Evolutionary conservation across 2,113 vertebrate genomes (phyloP), one percentile per base, ranked within the genome.

Genomic region (Bolborhynchus lineola): DNA sequence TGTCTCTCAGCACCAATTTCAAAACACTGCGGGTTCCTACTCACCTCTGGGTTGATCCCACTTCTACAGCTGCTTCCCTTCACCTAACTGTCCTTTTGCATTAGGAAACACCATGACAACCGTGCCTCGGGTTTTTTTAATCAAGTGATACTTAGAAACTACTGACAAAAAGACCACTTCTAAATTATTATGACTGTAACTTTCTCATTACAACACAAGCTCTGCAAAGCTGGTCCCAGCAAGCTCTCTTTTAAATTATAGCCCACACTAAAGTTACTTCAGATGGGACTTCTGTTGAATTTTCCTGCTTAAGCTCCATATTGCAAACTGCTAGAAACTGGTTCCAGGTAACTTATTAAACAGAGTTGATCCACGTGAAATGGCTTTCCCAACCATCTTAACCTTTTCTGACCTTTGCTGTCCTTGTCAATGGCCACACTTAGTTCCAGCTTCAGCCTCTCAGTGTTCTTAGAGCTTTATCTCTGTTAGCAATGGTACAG

Each of bases 341-440:
- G 90, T 83, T 91, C 64, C 69, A 86, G 83, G 94, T 95, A 95
- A 93, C 88, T 83, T 57, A 91, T 96, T 87, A 96, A 97, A 91
- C 33, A 21, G 2, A 31, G 89, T 0, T 84, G 86, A 76, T 46
- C 8, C 1, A 71, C 1, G 3, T 23, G 35, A 86, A 92, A 77
- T 6, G 63, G 74, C 75, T 78, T 94, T 94, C 63, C 64, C 79
- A 62, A 52, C 44, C 18, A 77, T 28, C 59, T 55, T 28, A 63
- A 68, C 72, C 72, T 88, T 91, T 82, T 33, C 68, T 2, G 47
- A 91, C 95, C 85, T 93, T 83, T 85, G 35, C 70, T 78, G 92
- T 92, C 96, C 94, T 94, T 39, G 86, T 92, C 82, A 16, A 9
- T 13, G 90, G 90, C 75, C 91, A 39, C 14, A 18, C 28, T n/a